Evolutionary conservation across 2,888 invertebrate genomes (phyloP).

Genomic region (Epinotia demarniana): DNA sequence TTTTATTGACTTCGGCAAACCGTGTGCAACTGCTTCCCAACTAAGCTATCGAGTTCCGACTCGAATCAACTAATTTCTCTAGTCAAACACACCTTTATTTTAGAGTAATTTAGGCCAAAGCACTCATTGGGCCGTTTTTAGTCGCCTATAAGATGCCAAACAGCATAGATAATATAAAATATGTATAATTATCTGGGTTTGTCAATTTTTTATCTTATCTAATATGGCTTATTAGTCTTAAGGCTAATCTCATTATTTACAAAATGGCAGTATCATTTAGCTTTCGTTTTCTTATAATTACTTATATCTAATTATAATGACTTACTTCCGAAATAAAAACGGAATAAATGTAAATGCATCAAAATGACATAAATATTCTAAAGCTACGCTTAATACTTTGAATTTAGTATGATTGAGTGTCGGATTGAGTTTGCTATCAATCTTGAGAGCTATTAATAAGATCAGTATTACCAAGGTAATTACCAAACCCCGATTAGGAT

Average conservation of each 20-base stretch:
- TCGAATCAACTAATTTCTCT: neutral
- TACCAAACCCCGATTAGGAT: no score
- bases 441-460: neutral
- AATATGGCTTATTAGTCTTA: conserved; percentile 68
- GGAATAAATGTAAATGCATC: conserved; percentile 63
- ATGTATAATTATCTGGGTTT: neutral
- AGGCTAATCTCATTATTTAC: conserved; percentile 68
- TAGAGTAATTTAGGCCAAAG: neutral
- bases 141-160: conserved; percentile 2
- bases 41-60: neutral
- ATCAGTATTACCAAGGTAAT: neutral
- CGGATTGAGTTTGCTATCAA: neutral
- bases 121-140: neutral
- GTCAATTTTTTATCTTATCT: conserved; percentile 42
- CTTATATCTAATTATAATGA: conserved; percentile 50
- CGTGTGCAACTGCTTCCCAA: neutral
- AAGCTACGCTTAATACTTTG: conserved; percentile 39
- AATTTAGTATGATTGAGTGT: neutral
- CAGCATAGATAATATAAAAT: conserved; percentile 24
- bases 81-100: neutral
- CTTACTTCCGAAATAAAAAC: conserved; percentile 41
- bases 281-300: conserved; percentile 60
- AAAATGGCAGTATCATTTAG: conserved; percentile 79
- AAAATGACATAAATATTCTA: conserved; percentile 57
- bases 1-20: neutral